Evolutionary conservation across 2,113 vertebrate species (phyloP), one percentile per base, ranked within the genome.

Genomic region (Tor tambroides): DNA sequence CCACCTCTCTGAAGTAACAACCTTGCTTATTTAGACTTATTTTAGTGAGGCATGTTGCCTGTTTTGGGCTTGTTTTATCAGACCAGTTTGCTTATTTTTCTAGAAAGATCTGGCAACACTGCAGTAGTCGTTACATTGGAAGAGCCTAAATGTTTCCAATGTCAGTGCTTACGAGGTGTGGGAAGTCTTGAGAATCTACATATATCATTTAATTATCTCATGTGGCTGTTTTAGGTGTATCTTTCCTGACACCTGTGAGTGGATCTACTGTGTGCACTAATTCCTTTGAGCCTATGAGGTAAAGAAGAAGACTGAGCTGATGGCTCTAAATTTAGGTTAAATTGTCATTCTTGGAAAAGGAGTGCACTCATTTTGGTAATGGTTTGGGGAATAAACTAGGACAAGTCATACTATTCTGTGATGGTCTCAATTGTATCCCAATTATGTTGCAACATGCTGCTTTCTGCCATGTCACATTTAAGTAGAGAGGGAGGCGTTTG

Each of bases 381-480:
- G 63, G 79, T 77, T n/a, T 77, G 74, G 41, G n/a, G 69, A 85
- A 74, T 51, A 78, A 78, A 49, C 74, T 86, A 79, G 80, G 67
- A 79, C 71, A 87, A 72, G 56, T 17, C 41, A 43, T 43, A 11
- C 41, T 43, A 43, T 10, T 46, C 11, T 81, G 56, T 76, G 65
- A n/a, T n/a, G 21, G 65, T 82, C 77, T 67, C 84, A 28, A 23
- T n/a, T 63, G 41, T 56, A 80, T 26, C 38, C 85, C 77, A 76
- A 49, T 89, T 88, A 79, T 43, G 10, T 12, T 21, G 76, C 61
- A 26, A 30, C 59, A 69, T 75, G 38, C 63, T 69, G 67, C 14
- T 85, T 78, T 83, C 63, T 88, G 79, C 30, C 80, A 43, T 83
- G 35, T 74, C 82, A 85, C 49, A 46, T 87, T 85, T 69, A 80